Percentiles rank a stretch among this genome's conserved stretches.
These are phyloP conservation scores for Alloscopus bannaensis DNA, from an alignment of 2,888 invertebrate genomes.

Conservation along the genomic window DNA sequence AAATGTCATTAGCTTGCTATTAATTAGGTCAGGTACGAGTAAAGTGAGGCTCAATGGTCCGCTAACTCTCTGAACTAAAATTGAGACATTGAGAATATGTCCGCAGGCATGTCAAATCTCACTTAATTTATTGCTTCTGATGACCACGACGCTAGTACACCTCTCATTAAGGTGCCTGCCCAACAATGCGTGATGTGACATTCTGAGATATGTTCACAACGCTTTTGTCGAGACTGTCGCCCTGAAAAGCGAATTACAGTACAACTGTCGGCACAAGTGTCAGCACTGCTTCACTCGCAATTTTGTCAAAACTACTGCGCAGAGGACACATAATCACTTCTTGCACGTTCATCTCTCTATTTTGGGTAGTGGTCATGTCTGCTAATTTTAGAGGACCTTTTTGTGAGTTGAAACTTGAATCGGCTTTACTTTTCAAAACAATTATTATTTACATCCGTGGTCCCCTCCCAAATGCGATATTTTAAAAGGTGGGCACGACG, in stretches of 20 bases:
- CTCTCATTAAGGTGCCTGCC: neutral
- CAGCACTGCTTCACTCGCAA: no score
- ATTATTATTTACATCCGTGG: no score
- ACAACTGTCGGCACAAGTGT: neutral
- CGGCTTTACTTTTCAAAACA: no score
- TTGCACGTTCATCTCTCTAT: no score
- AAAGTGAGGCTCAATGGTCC: neutral
- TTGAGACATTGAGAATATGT: conserved; percentile 12
- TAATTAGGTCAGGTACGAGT: conserved; percentile 54
- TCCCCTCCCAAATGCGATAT: no score
- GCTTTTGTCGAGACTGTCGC: conserved; percentile 33
- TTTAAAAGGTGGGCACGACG: no score
- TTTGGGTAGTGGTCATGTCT: no score
- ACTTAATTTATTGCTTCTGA: conserved; percentile 42
- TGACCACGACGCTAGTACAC: neutral
- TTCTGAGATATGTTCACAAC: conserved; percentile 4
- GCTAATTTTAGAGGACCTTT: no score
- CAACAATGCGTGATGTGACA: conserved; percentile 40
- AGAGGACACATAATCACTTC: no score
- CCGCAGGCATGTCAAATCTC: conserved; percentile 35
- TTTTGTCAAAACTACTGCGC: no score
- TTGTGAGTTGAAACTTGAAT: no score
- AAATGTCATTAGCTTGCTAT: conserved; percentile 10
- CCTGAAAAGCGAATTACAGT: conserved; percentile 32
- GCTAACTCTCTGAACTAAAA: neutral